These are phyloP conservation scores for Stichopus chloronotus DNA, from an alignment of 35 echinoderm and acorn worm genomes.

Conservation along the genomic window DNA sequence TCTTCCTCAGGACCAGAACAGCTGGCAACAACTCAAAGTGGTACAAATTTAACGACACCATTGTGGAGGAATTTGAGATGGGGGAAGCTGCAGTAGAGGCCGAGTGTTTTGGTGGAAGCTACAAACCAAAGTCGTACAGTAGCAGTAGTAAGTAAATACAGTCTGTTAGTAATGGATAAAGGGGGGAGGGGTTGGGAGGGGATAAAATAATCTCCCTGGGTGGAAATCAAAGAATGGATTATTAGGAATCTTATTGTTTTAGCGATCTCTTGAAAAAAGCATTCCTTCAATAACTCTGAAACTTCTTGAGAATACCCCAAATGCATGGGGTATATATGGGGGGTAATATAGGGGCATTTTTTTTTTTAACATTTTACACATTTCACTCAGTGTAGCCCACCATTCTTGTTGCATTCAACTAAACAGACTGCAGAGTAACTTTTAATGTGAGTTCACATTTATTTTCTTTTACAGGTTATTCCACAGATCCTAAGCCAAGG, in stretches of 20 bases:
- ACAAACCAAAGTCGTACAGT: conserved; percentile 75
- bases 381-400: no score
- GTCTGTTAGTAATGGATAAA: background rate
- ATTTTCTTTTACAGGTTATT: conserved; percentile 67
- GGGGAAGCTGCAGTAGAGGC: conserved; percentile 79
- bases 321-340: no score
- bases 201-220: background rate
- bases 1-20: conserved; percentile 72
- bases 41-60: conserved; percentile 96
- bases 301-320: no score
- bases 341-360: no score
- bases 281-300: background rate
- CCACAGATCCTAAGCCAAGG: conserved; percentile 73
- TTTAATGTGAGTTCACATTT: background rate
- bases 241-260: no score
- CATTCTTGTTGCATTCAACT: background rate
- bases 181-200: background rate
- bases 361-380: no score
- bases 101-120: conserved; percentile 93
- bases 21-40: conserved; percentile 75
- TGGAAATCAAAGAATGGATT: no score
- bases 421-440: background rate
- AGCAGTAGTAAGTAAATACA: conserved; percentile 27
- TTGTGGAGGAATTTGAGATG: conserved; percentile 97
- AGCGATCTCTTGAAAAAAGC: background rate